phyloP scores from a whole-genome alignment of 2,113 vertebrate genomes.

The Hymenochirus boettgeri region DNA sequence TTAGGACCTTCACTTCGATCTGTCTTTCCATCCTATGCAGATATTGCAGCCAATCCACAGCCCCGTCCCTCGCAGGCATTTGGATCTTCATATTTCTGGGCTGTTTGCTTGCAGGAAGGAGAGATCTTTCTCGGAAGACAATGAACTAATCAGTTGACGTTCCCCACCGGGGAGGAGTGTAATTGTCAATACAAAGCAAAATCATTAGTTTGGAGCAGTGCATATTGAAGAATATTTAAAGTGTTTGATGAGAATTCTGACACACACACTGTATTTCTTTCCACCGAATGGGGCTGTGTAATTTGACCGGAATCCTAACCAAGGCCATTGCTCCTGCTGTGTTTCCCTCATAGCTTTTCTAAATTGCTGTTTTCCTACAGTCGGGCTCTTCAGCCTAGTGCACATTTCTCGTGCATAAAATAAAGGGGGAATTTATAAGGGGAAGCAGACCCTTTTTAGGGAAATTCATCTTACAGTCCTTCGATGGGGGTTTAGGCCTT shows the following conservation, averaged over 20 bases:
- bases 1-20: no score
- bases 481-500: no score
- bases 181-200: constrained; percentile 9
- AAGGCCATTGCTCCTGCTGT: no score
- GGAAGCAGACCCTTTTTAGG: no score
- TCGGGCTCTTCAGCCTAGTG: no score
- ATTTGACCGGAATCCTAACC: no score
- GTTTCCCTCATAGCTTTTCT: no score
- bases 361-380: no score
- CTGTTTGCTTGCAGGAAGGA: neutral
- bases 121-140: neutral
- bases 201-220: neutral
- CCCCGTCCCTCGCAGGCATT: neutral
- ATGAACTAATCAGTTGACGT: neutral
- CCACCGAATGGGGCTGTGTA: neutral
- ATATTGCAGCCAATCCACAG: constrained; percentile 5
- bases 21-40: no score
- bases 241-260: neutral
- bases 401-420: no score
- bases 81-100: neutral
- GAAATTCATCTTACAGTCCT: no score
- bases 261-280: neutral
- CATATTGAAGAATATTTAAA: neutral
- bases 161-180: neutral
- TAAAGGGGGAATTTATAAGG: no score